These are phyloP conservation scores for Ischnura elegans DNA, from an alignment of 2,888 invertebrate genomes.

Conservation along the genomic window DNA sequence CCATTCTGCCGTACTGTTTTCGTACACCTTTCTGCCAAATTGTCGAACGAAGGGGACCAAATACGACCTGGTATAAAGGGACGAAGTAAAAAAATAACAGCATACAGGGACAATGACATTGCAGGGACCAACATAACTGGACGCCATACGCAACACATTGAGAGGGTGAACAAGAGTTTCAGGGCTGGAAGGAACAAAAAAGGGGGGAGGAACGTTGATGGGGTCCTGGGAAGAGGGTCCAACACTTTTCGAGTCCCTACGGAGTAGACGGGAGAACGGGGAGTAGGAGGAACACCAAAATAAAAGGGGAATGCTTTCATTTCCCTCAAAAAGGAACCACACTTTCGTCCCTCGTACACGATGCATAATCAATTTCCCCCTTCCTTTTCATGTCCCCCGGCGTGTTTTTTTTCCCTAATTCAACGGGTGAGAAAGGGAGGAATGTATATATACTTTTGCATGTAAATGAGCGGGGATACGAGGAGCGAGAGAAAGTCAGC, in stretches of 20 bases:
- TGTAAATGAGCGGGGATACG: not conserved
- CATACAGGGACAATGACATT: not conserved
- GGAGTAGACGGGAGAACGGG: not conserved
- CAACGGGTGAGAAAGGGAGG: too few species aligned
- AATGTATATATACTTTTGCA: too few species aligned
- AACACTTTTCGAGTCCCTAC: not conserved
- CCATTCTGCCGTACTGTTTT: not conserved
- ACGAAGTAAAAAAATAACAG: not conserved
- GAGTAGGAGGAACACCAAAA: not conserved
- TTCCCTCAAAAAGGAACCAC: not conserved
- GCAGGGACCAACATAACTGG: not conserved
- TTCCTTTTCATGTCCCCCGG: not conserved
- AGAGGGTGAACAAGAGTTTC: not conserved
- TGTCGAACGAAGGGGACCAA: not conserved
- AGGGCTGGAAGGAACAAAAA: not conserved
- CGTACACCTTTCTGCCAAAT: not conserved
- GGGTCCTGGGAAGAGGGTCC: not conserved
- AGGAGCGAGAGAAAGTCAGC: not conserved
- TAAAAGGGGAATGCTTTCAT: constrained; percentile 27
- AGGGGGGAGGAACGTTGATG: too few species aligned
- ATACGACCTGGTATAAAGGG: not conserved
- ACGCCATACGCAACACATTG: not conserved
- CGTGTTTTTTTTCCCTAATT: not conserved
- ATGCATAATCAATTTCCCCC: constrained; percentile 8
- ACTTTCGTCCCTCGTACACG: constrained; percentile 1